Conservation (phyloP, 2,113 vertebrate species). For the Bostrychus sinensis region DNA sequence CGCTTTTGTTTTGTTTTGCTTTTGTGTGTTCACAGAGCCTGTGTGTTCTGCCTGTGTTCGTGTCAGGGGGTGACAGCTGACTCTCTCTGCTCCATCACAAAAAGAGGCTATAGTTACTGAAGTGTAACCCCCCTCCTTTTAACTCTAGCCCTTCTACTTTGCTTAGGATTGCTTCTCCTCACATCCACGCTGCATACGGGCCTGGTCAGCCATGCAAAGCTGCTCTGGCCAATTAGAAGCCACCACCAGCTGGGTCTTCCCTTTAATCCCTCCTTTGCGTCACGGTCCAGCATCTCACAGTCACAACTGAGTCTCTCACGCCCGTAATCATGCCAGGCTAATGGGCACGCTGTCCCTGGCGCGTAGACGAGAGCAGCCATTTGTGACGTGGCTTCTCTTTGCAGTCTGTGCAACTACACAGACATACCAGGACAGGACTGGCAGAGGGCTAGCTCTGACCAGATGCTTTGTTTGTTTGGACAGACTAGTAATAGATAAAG, state of each 20-base stretch:
- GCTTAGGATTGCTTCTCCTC: slow-evolving; percentile 52
- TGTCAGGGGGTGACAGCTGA: slow-evolving; percentile 78
- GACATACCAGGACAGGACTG: slow-evolving; percentile 29
- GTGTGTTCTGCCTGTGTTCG: slow-evolving; percentile 47
- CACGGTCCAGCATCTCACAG: slow-evolving; percentile 63
- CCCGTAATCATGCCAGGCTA: slow-evolving; percentile 66
- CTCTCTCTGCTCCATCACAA: slow-evolving; percentile 65
- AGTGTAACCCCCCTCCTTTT: slow-evolving; percentile 63
- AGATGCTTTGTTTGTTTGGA: slow-evolving; percentile 50
- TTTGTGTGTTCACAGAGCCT: slow-evolving; percentile 41
- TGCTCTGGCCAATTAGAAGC: slow-evolving; percentile 78
- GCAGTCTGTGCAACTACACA: slow-evolving; percentile 15
- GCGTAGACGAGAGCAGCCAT: slow-evolving; percentile 47
- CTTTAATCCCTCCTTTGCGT: slow-evolving; percentile 50
- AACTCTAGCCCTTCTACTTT: slow-evolving; percentile 47
- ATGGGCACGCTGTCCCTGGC: slow-evolving; percentile 56
- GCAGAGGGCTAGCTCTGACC: slow-evolving; percentile 60
- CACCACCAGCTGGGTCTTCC: slow-evolving; percentile 74
- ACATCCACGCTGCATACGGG: slow-evolving; percentile 69
- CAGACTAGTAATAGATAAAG: slow-evolving; percentile 14
- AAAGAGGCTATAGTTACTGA: slow-evolving; percentile 67
- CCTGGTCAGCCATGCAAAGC: slow-evolving; percentile 76
- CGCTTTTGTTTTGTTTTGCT: slow-evolving; percentile 40
- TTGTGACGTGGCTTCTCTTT: slow-evolving; percentile 48
- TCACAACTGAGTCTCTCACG: slow-evolving; percentile 60